phyloP scores from a whole-genome alignment of 2,113 vertebrate genomes.

The Ibidorhyncha struthersii region DNA sequence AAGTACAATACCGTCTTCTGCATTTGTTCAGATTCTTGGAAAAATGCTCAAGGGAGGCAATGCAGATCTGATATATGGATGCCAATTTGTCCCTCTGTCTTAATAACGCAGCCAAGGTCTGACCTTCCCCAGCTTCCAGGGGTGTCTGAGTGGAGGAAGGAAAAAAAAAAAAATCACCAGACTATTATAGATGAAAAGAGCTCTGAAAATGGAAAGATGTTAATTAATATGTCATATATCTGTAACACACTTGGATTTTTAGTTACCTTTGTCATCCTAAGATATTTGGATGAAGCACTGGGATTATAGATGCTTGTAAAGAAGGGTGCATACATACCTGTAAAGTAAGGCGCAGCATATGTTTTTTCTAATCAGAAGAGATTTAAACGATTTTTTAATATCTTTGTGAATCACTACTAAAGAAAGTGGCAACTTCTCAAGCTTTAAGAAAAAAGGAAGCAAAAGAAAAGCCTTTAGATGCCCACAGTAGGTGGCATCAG shows the following conservation, averaged over 20 bases:
- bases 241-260: neutral
- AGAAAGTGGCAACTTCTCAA: constrained; percentile 60
- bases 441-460: constrained; percentile 48
- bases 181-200: neutral
- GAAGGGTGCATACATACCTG: neutral
- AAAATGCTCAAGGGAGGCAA: constrained; percentile 19
- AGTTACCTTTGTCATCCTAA: neutral
- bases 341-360: neutral
- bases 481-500: constrained; percentile 73
- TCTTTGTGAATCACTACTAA: constrained; percentile 37
- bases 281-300: neutral
- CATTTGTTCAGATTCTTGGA: neutral
- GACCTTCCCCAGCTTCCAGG: constrained; percentile 17
- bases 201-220: neutral
- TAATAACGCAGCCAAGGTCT: constrained; percentile 5
- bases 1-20: neutral
- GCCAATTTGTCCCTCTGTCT: constrained; percentile 19
- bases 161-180: neutral
- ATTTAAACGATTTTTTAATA: constrained; percentile 44
- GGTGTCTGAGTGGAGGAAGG: neutral
- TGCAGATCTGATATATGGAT: neutral
- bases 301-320: neutral
- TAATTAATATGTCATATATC: constrained; percentile 4
- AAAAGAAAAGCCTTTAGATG: constrained; percentile 70
- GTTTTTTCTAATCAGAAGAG: neutral